Evolutionary conservation across 2,797 vertebrate genomes (phyloP).

Genomic region (Mus spretus): DNA sequence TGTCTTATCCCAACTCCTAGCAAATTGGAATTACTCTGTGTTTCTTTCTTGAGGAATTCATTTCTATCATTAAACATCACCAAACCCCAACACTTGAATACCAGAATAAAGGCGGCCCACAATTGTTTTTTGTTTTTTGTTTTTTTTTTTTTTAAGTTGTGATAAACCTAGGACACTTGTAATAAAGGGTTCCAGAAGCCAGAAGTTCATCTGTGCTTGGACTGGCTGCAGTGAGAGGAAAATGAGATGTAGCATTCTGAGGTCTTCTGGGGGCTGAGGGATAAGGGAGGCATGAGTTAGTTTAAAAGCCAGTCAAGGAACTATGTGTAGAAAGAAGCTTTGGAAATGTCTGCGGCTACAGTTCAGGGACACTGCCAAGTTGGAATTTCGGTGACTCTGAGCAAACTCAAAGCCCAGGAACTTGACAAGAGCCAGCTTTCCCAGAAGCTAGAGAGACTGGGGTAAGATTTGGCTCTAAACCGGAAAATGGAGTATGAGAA

Average conservation of each 20-base stretch:
- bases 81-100: neutral
- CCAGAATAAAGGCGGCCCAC: slow-evolving; percentile 9
- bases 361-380: slow-evolving; percentile 24
- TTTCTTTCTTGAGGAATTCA: neutral
- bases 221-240: neutral
- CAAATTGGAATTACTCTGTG: neutral
- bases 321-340: slow-evolving; percentile 50
- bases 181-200: neutral
- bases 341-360: slow-evolving; percentile 52
- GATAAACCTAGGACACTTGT: neutral
- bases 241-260: neutral
- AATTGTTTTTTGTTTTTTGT: neutral
- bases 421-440: slow-evolving; percentile 34
- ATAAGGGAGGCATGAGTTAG: neutral
- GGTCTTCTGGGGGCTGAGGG: neutral
- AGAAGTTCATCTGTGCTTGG: neutral
- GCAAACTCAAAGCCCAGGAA: neutral
- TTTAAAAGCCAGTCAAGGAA: neutral
- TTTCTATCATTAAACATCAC: neutral
- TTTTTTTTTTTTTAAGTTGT: neutral
- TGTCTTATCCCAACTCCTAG: neutral
- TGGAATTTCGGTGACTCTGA: slow-evolving; percentile 44
- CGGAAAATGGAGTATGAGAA: neutral
- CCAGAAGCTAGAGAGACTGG: neutral
- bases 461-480: neutral